These are phyloP conservation scores for Cinclus mexicanus DNA, from an alignment of 2,113 vertebrate species.

Conservation along the genomic window DNA sequence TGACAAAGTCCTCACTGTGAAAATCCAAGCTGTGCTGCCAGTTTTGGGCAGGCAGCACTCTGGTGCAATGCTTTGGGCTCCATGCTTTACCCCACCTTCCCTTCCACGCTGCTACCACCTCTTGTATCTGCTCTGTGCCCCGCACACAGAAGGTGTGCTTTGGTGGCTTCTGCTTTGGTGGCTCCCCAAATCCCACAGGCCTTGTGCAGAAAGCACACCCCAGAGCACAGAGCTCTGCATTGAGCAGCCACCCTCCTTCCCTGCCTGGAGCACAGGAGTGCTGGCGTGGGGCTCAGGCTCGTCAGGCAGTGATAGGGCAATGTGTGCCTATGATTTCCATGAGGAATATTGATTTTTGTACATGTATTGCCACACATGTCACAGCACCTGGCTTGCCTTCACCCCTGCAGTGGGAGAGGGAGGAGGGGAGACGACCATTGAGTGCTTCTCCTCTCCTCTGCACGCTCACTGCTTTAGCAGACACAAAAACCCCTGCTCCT, in stretches of 20 bases:
- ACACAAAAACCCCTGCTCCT: background rate
- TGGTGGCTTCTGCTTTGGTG: background rate
- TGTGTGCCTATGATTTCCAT: background rate
- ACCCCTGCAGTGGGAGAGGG: background rate
- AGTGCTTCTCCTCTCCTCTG: background rate
- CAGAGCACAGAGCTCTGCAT: accelerated
- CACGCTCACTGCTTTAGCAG: background rate
- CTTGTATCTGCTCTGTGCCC: background rate
- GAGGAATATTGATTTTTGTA: background rate
- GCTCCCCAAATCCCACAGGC: background rate
- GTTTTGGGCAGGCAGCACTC: background rate
- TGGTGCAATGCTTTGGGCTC: accelerated
- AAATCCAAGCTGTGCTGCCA: background rate
- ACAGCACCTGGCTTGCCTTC: background rate
- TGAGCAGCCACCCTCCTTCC: background rate
- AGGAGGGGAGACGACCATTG: background rate
- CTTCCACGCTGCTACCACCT: background rate
- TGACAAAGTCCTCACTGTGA: background rate
- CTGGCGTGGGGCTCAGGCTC: accelerated
- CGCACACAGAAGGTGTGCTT: background rate
- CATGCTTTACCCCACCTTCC: background rate
- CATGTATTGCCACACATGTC: background rate
- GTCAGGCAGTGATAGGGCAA: background rate
- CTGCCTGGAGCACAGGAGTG: accelerated
- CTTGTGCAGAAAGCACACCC: accelerated